Base-by-base conservation (phyloP, 2,797 vertebrate genomes). In the Jordanella pulchra region DNA sequence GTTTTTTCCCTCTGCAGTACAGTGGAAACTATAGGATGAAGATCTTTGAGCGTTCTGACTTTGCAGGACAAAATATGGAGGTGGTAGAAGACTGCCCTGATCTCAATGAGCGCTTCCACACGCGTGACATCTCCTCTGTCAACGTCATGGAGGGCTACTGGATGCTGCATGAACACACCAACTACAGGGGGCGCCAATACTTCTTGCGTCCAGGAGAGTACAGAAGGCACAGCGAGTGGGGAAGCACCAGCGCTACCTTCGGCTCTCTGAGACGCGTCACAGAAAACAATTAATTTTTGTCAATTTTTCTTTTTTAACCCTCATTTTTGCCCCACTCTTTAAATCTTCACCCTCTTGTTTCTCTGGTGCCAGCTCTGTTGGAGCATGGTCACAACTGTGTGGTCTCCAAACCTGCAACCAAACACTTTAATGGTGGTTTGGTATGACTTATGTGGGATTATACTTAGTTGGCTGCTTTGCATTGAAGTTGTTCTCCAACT, bases 91-190 rank as follows among this genome's bases (percentile, higher is more conserved):
- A 95, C 88, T 95, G 95, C 84, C 93, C 94, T 10, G 88, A 95
- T 70, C 91, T 95, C 72, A 72, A 90, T 0, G 92, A 94, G 85
- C 90, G 83, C n/a, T 95, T 95, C 92, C 92, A 94, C 84, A 93
- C 93, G 69, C 91, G 92, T 23, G 91, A 95, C 83, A 89, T 95
- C 85, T 92, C 92, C 84, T 95, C 95, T 1, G 90, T 74, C 74
- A 95, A 94, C 3, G 94, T 95, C 67, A 92, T 94, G 89, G 94
- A 95, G 77, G 94, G 94, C 79, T 95, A 95, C 92, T 95, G 95
- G 95, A 94, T 93, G 51, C 91, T 95, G 84, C 93, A 95, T 0
- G 95, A 95, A 81, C 95, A 95, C 76, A 91, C 94, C 70, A 90
- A 94, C 63, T 95, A 95, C 89, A 93, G 91, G 76, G 94, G 95